Base-by-base conservation (phyloP, 53 echinoderm and acorn worm species). In the Luidia sarsii region DNA sequence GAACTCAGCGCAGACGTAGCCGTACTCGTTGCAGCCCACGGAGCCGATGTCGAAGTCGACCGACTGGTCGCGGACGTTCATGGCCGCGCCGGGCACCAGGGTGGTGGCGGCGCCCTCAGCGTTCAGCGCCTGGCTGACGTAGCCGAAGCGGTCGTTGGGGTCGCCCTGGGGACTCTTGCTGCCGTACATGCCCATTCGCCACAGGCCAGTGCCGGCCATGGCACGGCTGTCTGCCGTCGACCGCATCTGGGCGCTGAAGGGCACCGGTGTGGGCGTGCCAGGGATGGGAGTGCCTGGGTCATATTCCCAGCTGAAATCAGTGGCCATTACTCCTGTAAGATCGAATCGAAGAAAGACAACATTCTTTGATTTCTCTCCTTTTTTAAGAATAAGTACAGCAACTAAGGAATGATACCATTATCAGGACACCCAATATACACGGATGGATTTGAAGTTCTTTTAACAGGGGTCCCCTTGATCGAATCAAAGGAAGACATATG, bases 21-120 rank as follows among this genome's bases (percentile, higher is more conserved):
- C 75, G 13, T 71, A 86, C 18, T 88, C 85, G 10, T 85, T 86
- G 39, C 95, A 95, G 32, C 95, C 95, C 5, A 95, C 70, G 1
- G 90, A 81, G n/a, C 95, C 95, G 1, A 95, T 83, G 64, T 95
- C 92, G 82, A 95, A 95, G 51, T 87, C 61, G 10, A 85, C 85
- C 22, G 64, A 13, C 28, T 87, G 83, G 43, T 84, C 81, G 16
- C 63, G 34, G 49, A 92, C 67, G 39, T 88, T 61, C 70, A 95
- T 67, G 18, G 84, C 80, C 21, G 50, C 59, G 36, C 91, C 97
- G 1, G 81, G 91, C 5, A 32, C 71, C 39, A 95, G 87, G 2
- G 88, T 60, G 9, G 87, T 87, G 3, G 90, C 65, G 1, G 75
- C 65, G 36, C 90, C 79, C 5, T 38, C 81, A 14, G 74, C 19